Evolutionary conservation across 1,140 invertebrate genomes (phyloP).

Genomic region (Telenomus remus): DNA sequence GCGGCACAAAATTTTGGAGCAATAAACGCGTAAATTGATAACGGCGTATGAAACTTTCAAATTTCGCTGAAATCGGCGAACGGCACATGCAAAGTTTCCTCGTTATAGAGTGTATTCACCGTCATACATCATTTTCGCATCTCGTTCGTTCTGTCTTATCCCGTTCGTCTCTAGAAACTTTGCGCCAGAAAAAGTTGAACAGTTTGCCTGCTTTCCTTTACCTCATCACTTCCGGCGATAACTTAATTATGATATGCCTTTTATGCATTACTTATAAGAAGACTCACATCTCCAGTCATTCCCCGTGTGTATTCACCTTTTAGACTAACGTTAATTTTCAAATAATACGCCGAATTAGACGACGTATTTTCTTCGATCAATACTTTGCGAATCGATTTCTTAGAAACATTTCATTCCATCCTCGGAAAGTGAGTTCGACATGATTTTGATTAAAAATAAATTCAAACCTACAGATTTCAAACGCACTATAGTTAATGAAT

Average conservation of each 20-base stretch:
- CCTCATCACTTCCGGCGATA: conserved; percentile 49
- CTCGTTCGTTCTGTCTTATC: conserved; percentile 51
- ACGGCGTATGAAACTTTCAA: conserved; percentile 55
- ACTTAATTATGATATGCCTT: conserved; percentile 48
- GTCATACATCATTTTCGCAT: conserved; percentile 57
- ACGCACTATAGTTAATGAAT: too few relatives aligned
- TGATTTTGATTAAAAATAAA: too few relatives aligned
- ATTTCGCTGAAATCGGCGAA: conserved; percentile 57
- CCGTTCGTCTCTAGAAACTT: conserved; percentile 44
- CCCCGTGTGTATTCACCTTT: background rate
- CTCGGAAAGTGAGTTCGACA: background rate
- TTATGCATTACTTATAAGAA: conserved; percentile 43
- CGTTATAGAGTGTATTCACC: conserved; percentile 54
- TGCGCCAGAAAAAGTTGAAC: conserved; percentile 51
- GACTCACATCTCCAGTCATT: conserved; percentile 8
- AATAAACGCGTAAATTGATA: conserved; percentile 60
- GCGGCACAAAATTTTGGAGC: conserved; percentile 49
- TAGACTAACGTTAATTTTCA: conserved; percentile 9
- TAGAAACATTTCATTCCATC: too few relatives aligned
- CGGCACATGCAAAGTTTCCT: conserved; percentile 58
- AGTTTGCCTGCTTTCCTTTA: conserved; percentile 55
- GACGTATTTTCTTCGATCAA: background rate
- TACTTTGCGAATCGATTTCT: too few relatives aligned
- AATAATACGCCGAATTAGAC: conserved; percentile 8
- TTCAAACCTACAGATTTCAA: too few relatives aligned